A percentile compares a stretch with the other conserved stretches of the same genome.
Evolutionary conservation across 2,888 invertebrate genomes (phyloP).

Genomic region (Trissolcus japonicus): DNA sequence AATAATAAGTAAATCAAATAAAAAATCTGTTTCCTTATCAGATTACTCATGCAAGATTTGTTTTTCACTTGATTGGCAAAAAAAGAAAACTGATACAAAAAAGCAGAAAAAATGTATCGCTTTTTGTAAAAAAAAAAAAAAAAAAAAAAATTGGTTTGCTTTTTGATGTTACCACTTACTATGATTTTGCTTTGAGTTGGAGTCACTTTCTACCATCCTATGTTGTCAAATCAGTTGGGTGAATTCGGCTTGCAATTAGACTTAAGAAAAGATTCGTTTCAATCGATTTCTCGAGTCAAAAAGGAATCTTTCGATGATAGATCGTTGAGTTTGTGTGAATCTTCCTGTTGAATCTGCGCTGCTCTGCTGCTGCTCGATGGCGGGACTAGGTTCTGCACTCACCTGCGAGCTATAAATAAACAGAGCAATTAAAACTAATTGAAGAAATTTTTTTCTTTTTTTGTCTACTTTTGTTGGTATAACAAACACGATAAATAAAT

Average conservation of each 20-base stretch:
- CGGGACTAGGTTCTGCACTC: constrained; percentile 74
- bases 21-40: too few relatives aligned
- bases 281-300: constrained; percentile 52
- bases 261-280: constrained; percentile 61
- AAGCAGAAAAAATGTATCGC: too few relatives aligned
- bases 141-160: too few relatives aligned
- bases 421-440: too few relatives aligned
- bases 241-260: constrained; percentile 69
- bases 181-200: constrained; percentile 86
- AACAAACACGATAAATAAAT: too few relatives aligned
- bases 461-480: too few relatives aligned
- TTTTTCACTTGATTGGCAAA: too few relatives aligned
- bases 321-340: constrained; percentile 65
- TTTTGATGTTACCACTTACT: constrained; percentile 77
- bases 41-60: too few relatives aligned
- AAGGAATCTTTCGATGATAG: constrained; percentile 40
- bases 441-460: too few relatives aligned
- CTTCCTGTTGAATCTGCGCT: constrained; percentile 75
- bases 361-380: constrained; percentile 74
- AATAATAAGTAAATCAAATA: too few relatives aligned
- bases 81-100: too few relatives aligned
- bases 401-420: constrained; percentile 71
- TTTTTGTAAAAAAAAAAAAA: too few relatives aligned
- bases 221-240: constrained; percentile 75
- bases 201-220: constrained; percentile 96